Evolutionary conservation across 2,797 vertebrate species (phyloP), one percentile per base, ranked within the genome.

Genomic region (Pangasius djambal): DNA sequence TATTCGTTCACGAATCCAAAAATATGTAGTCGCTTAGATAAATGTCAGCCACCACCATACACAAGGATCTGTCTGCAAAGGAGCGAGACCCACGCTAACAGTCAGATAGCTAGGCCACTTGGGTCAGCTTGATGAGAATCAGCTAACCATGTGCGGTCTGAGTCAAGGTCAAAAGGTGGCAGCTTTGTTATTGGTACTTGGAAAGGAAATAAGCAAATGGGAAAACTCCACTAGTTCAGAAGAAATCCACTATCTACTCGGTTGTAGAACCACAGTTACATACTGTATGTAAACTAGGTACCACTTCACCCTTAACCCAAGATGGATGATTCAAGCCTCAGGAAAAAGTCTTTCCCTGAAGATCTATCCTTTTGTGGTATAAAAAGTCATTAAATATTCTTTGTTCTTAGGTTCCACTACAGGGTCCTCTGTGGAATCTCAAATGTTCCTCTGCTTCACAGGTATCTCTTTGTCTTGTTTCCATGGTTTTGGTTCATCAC

Each of bases 381-480:
- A 50, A 50, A 77, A 78, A 13, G 6, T 70, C 59, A 70, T 79
- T 79, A 25, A 28, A 55, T 37, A 40, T 12, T 79, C 20, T 86
- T 86, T 31, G 59, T 22, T 75, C 55, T 59, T 52, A 78, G 31
- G 2, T 88, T 85, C 28, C 25, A 31, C 4, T 67, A 28, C 48
- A 70, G 25, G 75, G 12, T 70, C 74, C 55, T 81, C 8, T 2
- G n/a, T 69, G 22, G 48, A 31, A 44, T 59, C 22, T 6, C 55
- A 65, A 57, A 52, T 10, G 25, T 22, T 83, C 48, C 69, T 52
- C 37, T 16, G 70, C 40, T 61, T 15, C 12, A 37, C 59, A 37
- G 40, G 59, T 84, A 78, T 81, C 70, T 82, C 84, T 82, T 61
- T 57, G 37, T 69, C 84, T 69, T 48, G 75, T 86, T 89, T 81